phyloP scores from a whole-genome alignment of 1,140 invertebrate genomes.

The Anastatus disparis region DNA sequence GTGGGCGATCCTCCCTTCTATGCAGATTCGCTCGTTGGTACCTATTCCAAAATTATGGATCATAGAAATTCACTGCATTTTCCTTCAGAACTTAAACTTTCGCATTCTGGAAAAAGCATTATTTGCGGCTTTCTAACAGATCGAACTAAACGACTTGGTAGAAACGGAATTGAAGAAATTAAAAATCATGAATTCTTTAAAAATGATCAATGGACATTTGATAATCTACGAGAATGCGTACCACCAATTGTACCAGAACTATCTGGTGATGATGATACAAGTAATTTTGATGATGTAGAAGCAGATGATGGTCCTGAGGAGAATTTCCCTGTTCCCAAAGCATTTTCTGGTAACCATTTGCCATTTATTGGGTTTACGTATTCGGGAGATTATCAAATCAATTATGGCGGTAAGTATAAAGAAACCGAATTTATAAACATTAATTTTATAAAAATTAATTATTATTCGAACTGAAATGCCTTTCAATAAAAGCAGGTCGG shows the following conservation, averaged over 20 bases:
- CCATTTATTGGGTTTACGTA: constrained; percentile 99
- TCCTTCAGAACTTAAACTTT: constrained; percentile 94
- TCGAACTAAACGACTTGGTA: constrained; percentile 88
- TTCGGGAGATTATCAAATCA: constrained; percentile 86
- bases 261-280: constrained; percentile 95
- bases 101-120: constrained; percentile 88
- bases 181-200: constrained; percentile 95
- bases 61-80: constrained; percentile 96
- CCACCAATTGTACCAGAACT: constrained; percentile 97
- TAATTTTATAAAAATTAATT: neutral
- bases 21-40: constrained; percentile 96
- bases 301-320: constrained; percentile 90
- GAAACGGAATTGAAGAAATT: constrained; percentile 95
- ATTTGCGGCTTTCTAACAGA: constrained; percentile 96
- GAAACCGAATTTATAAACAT: neutral
- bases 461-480: too few relatives aligned
- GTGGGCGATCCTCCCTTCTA: constrained; percentile 99
- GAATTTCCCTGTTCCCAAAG: constrained; percentile 94
- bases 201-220: constrained; percentile 98
- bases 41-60: constrained; percentile 99
- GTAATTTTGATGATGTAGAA: constrained; percentile 98
- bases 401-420: constrained; percentile 53
- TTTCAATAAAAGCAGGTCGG: constrained; percentile 19
- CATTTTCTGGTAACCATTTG: constrained; percentile 97
- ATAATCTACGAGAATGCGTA: constrained; percentile 91